Evolutionary conservation across 2,113 vertebrate species (phyloP).

Genomic region (Microtus oregoni): DNA sequence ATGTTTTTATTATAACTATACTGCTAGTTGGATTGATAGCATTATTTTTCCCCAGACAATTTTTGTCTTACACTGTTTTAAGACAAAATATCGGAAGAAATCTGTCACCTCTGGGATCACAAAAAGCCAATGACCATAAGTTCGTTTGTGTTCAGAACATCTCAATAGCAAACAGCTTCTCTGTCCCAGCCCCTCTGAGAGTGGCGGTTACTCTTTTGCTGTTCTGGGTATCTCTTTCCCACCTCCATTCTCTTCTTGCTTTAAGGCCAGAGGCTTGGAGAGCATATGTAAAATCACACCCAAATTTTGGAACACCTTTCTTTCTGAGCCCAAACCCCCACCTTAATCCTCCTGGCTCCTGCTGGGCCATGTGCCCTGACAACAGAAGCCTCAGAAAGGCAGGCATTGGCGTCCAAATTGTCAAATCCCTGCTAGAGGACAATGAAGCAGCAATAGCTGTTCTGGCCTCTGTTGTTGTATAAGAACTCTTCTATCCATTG

Average conservation of each 20-base stretch:
- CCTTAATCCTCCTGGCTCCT: neutral
- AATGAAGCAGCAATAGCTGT: neutral
- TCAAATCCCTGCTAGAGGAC: neutral
- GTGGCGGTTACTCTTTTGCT: neutral
- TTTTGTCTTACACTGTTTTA: constrained; percentile 32
- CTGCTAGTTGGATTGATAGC: neutral
- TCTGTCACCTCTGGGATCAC: neutral
- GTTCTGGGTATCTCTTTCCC: neutral
- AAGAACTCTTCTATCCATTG: neutral
- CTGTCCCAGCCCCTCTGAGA: rapidly evolving
- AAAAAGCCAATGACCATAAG: constrained; percentile 6
- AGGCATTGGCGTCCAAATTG: neutral
- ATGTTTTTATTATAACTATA: constrained; percentile 19
- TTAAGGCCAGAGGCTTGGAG: neutral
- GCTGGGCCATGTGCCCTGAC: neutral
- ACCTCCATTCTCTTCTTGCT: neutral
- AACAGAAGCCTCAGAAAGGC: neutral
- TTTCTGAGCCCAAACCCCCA: neutral
- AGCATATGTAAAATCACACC: neutral
- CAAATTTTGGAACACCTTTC: neutral
- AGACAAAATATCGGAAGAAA: constrained; percentile 14
- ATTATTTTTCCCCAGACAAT: neutral
- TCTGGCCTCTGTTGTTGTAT: neutral
- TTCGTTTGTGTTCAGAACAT: neutral
- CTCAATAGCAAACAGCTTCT: neutral